Base-by-base conservation (phyloP, 2,797 vertebrate species). In the Sandelia bainsii region DNA sequence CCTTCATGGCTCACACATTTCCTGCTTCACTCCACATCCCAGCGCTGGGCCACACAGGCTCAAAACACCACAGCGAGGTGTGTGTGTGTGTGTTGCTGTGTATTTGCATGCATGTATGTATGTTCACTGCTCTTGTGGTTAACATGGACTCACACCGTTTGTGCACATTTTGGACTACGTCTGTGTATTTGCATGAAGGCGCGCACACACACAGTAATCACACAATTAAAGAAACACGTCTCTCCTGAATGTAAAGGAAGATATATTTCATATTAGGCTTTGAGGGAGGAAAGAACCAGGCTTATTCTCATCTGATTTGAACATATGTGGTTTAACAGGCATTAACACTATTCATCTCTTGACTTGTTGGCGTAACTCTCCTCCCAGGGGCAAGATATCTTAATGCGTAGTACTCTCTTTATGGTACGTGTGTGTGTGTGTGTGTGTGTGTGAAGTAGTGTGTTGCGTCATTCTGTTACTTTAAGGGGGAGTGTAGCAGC, bases 1-100 rank as follows among this genome's bases (percentile, higher is more conserved):
- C 93, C 93, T 95, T 95, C 94, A 95, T 93, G 91, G 93, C 93
- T 94, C 91, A 92, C 93, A 95, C 94, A 94, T 95, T 95, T 95
- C 94, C 94, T 94, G 93, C 91, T 77, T 85, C 87, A 72, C 84
- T 89, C 89, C 90, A 89, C 91, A 93, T 91, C 93, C 90, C 91
- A 85, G 85, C 32, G 39, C 83, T 77, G 83, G 93, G 93, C 94
- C 93, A 94, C 93, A 94, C 94, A 94, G 89, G 83, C 88, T 80
- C 92, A 91, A 82, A 89, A 93, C 91, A 89, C 87, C 88, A 81
- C 88, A 83, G 86, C 57, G 34, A 83, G 69, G 45, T 59, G 60
- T 76, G 65, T 56, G 70, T 46, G 56, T 27, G 54, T 57, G 53
- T 20, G 51, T 52, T 50, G 20, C 63, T 67, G 25, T 44, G 60